Evolutionary conservation across 1,140 invertebrate genomes (phyloP), one percentile per base, ranked within the genome.

Genomic region (Augochlora pura): DNA sequence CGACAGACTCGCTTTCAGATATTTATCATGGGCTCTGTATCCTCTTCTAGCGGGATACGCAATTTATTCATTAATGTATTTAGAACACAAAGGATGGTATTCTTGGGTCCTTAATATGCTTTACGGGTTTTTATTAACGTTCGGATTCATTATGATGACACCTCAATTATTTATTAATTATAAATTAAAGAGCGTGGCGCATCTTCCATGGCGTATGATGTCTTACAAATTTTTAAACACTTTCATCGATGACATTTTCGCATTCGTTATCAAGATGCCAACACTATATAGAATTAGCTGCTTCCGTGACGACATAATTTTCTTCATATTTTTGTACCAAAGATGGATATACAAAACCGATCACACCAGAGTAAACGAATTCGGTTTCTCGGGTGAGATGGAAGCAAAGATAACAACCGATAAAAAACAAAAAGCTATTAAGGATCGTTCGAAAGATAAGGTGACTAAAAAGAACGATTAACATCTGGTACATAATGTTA

Each of bases 81-180:
- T 97, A 70, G 99, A 99, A 91, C 99, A 99, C 91, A 99, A 98
- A 92, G 98, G 99, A 84, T 99, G 99, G 99, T 99, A 99, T 91
- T 97, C 94, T 91, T 99, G 98, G 91, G 94, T 99, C 21, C 94
- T 99, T 0, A 97, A 96, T 87, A 99, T 99, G 97, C 94, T 99
- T 18, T 99, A 99, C 93, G 99, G 99, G 74, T 99, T 99, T 93
- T 93, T 99, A 27, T 93, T 99, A 60, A 99, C 98, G 9, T 99
- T 99, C 93, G 99, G 99, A 72, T 99, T 99, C 90, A 99, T 99
- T 68, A 99, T 99, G 98, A 99, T 99, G 99, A 99, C 99, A 8
- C 99, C 99, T 12, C 99, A 99, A 91, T 92, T 99, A 63, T 99
- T 99, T 90, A 99, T 99, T 80, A 99, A 99, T 93, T 99, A 99